These are phyloP conservation scores for Ctenicera cuprea DNA, from an alignment of 2,888 invertebrate genomes.

Conservation along the genomic window DNA sequence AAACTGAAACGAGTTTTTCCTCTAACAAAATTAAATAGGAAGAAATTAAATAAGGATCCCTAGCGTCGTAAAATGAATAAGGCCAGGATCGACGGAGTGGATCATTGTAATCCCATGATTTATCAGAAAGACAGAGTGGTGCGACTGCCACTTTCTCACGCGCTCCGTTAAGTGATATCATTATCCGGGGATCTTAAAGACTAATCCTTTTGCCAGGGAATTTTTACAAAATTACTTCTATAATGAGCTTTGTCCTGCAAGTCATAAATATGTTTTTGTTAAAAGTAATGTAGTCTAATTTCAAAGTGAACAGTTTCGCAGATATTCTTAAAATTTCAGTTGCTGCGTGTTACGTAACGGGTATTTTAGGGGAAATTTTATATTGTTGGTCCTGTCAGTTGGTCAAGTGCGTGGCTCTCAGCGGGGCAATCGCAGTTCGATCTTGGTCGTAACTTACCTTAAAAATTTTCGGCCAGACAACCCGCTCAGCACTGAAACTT, in stretches of 20 bases:
- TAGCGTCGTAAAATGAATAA: conserved; percentile 41
- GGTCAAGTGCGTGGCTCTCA: too few species aligned
- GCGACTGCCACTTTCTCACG: conserved; percentile 45
- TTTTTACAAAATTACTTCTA: conserved; percentile 15
- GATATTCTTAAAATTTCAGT: too few species aligned
- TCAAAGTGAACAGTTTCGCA: too few species aligned
- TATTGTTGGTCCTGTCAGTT: too few species aligned
- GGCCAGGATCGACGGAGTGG: conserved; percentile 39
- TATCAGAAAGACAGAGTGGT: conserved; percentile 46
- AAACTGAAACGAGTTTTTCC: not conserved
- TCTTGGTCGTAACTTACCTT: too few species aligned
- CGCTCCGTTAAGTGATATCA: conserved; percentile 47
- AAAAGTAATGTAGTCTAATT: not conserved
- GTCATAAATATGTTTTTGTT: conserved; percentile 1
- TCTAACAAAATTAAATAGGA: conserved; percentile 31
- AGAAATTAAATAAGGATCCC: conserved; percentile 28
- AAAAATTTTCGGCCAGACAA: too few species aligned
- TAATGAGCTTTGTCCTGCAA: not conserved
- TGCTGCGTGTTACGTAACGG: too few species aligned
- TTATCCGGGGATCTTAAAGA: conserved; percentile 38
- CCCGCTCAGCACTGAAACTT: too few species aligned
- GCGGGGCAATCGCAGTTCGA: too few species aligned
- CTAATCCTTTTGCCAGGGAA: conserved; percentile 31
- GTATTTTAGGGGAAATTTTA: too few species aligned
- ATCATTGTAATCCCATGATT: conserved; percentile 51